These are phyloP conservation scores for Hydrotaea diabolus DNA, from an alignment of 2,888 invertebrate genomes.

Conservation along the genomic window DNA sequence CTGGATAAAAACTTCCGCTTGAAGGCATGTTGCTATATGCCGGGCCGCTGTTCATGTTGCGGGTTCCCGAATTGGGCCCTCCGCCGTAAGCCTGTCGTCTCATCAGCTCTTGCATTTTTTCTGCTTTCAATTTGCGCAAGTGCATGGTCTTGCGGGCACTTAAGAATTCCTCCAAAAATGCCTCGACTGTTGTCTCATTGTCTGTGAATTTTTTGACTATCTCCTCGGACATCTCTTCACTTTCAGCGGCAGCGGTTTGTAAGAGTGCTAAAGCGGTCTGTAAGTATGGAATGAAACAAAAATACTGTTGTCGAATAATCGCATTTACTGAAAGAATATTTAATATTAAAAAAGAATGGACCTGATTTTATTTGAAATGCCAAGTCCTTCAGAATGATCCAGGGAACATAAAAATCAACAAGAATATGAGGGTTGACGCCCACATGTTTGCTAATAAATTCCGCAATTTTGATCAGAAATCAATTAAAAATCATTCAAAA, in stretches of 20 bases:
- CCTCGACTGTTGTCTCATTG: conserved; percentile 86
- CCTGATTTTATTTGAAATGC: no score
- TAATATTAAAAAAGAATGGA: no score
- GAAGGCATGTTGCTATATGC: conserved; percentile 74
- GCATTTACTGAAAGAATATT: no score
- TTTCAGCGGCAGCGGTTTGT: conserved; percentile 94
- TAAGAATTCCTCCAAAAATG: conserved; percentile 92
- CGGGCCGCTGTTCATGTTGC: conserved; percentile 67
- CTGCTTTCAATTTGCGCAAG: conserved; percentile 92
- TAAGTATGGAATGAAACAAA: no score
- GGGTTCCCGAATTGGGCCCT: conserved; percentile 38
- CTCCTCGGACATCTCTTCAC: conserved; percentile 95
- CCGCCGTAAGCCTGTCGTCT: conserved; percentile 72
- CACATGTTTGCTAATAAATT: no score
- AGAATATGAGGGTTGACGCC: no score
- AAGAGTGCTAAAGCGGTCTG: conserved; percentile 92
- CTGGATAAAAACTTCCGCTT: conserved; percentile 73
- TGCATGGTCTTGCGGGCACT: conserved; percentile 89
- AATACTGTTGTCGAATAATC: no score
- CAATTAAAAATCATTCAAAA: no score
- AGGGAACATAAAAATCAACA: no score
- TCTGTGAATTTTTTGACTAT: conserved; percentile 90
- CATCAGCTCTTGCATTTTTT: conserved; percentile 92
- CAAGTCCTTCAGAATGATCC: no score
- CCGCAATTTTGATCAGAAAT: no score